Evolutionary conservation across 2,797 vertebrate genomes (phyloP), one percentile per base, ranked within the genome.

Genomic region (Melanotaenia boesemani): DNA sequence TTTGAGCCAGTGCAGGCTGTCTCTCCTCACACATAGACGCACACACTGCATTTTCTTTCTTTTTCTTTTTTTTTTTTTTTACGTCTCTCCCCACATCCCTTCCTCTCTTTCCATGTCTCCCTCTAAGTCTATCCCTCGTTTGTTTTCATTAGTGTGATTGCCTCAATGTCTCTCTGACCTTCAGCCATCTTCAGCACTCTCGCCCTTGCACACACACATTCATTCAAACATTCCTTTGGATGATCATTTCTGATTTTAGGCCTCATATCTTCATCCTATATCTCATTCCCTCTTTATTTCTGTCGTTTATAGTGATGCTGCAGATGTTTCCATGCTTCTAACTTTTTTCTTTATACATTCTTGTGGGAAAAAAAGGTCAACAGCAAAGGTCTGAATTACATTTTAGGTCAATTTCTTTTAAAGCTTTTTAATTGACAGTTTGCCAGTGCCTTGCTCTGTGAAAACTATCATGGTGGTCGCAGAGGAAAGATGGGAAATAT

Each of bases 121-220:
- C 74, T 86, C 82, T 55, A 41, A 81, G 80, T 86, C 79, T 82
- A 83, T 90, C 86, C 86, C 93, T 94, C 94, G 88, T 95, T 95
- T 95, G 93, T 95, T 95, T 95, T 95, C 94, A 95, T 95, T 95
- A 95, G 89, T 70, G 86, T 95, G 94, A 95, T 95, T 93, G 92
- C 90, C 88, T 93, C 92, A 93, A 90, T 90, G 94, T 94, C 94
- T 93, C 81, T 46, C 82, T 89, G 93, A 95, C 94, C 95, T 95
- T 95, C 93, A 94, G 87, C 86, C 81, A 88, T 93, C 91, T 88
- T 89, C 77, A 57, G 58, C 57, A 4, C 64, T 13, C 46, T 7
- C 67, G 24, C 77, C 54, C 62, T 20, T 67, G 70, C 61, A 52
- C 66, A 72, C 72, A 77, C 54, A 65, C 37, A 65, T 22, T 58